phyloP scores from a whole-genome alignment of 1,140 invertebrate genomes.

The Drosophila kanapiae region DNA sequence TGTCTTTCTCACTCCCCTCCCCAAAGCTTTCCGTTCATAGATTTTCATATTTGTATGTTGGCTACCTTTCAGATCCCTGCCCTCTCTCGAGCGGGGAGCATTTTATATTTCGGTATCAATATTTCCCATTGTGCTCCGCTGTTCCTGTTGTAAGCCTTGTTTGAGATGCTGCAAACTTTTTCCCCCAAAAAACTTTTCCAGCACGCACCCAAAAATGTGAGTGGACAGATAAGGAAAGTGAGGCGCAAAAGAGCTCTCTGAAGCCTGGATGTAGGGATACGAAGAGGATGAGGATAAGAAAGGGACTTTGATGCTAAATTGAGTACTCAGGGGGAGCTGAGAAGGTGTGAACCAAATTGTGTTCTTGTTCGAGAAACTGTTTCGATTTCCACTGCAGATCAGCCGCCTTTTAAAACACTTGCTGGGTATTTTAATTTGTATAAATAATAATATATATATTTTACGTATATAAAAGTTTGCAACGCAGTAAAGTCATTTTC shows the following conservation, averaged over 20 bases:
- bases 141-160: constrained; percentile 54
- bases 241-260: constrained; percentile 27
- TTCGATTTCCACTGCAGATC: constrained; percentile 21
- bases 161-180: constrained; percentile 61
- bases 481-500: no score
- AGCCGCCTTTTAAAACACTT: not conserved
- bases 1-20: constrained; percentile 12
- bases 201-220: constrained; percentile 56
- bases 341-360: constrained; percentile 18
- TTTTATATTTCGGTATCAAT: constrained; percentile 81
- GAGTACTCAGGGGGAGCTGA: constrained; percentile 18
- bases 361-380: not conserved
- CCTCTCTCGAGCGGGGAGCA: constrained; percentile 19
- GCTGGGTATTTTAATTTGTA: not conserved
- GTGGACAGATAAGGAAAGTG: constrained; percentile 23
- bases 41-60: constrained; percentile 75
- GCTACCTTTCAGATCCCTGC: constrained; percentile 55
- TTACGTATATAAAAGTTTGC: no score
- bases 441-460: no score
- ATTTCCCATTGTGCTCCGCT: constrained; percentile 60
- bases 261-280: constrained; percentile 32
- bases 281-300: constrained; percentile 8
- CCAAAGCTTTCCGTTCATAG: constrained; percentile 25
- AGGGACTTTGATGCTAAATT: constrained; percentile 42
- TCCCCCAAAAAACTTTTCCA: constrained; percentile 51